Conservation (phyloP, 2,113 vertebrate species). For the Ochotona curzoniae region DNA sequence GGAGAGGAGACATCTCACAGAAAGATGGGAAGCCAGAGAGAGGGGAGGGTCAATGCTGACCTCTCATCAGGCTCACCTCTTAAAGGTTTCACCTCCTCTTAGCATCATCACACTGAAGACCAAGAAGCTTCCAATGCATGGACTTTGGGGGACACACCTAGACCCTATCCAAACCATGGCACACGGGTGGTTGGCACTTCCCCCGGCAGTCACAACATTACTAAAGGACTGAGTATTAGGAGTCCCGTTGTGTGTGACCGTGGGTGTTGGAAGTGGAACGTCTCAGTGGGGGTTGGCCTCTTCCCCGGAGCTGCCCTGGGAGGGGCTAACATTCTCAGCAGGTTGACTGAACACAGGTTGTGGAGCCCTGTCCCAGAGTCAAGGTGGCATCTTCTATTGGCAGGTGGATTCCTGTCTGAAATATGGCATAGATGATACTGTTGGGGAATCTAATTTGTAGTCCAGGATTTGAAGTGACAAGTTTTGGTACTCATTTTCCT, state of each 20-base stretch:
- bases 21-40: no score
- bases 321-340: neutral
- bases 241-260: neutral
- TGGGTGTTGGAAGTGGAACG: neutral
- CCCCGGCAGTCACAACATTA: neutral
- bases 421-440: neutral
- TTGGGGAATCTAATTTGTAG: neutral
- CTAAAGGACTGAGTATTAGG: neutral
- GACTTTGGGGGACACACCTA: no score
- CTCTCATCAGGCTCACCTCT: no score
- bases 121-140: no score
- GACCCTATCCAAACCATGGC: neutral
- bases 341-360: neutral
- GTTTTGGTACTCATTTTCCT: neutral
- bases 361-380: neutral
- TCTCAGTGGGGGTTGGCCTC: neutral
- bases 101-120: no score
- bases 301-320: neutral
- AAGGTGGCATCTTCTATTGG: no score
- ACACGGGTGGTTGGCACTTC: neutral
- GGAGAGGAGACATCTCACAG: no score
- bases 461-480: neutral
- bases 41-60: no score
- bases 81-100: no score
- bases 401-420: neutral